Evolutionary conservation across 2,113 vertebrate species (phyloP).

Genomic region (Lichenostomus cassidix): DNA sequence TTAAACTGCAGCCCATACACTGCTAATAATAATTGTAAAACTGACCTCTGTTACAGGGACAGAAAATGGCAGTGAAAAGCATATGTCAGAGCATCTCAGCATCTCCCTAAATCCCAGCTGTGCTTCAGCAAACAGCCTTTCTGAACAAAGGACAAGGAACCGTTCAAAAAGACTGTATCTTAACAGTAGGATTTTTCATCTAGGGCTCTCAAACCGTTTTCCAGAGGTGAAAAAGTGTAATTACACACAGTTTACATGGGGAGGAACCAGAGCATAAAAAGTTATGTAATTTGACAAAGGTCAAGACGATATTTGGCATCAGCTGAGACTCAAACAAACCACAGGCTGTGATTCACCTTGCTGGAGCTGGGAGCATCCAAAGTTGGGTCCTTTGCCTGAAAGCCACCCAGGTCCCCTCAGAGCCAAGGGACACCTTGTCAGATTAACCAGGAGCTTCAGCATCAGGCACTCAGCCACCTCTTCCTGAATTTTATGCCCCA

Average conservation of each 20-base stretch:
- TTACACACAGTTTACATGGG: not conserved
- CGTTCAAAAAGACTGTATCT: not conserved
- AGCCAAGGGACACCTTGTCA: not conserved
- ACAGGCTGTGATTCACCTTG: not conserved
- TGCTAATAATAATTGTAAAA: slow-evolving; percentile 25
- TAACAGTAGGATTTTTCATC: not conserved
- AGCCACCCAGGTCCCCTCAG: not conserved
- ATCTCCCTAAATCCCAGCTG: not conserved
- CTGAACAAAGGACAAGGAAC: not conserved
- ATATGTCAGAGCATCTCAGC: not conserved
- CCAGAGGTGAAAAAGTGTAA: not conserved
- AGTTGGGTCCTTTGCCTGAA: not conserved
- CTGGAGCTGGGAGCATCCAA: not conserved
- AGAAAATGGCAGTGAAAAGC: not conserved
- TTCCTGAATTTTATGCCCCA: not conserved
- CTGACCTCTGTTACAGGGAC: not conserved
- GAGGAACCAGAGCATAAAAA: not conserved
- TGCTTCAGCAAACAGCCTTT: not conserved
- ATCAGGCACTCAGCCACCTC: not conserved
- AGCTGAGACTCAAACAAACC: not conserved
- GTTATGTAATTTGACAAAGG: not conserved
- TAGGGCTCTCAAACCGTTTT: not conserved
- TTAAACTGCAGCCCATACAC: slow-evolving; percentile 2
- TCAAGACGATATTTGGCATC: not conserved
- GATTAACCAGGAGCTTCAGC: not conserved